Evolutionary conservation across 64 coral and sea anemone species (phyloP).

Genomic region (Dendronephthya gigantea): DNA sequence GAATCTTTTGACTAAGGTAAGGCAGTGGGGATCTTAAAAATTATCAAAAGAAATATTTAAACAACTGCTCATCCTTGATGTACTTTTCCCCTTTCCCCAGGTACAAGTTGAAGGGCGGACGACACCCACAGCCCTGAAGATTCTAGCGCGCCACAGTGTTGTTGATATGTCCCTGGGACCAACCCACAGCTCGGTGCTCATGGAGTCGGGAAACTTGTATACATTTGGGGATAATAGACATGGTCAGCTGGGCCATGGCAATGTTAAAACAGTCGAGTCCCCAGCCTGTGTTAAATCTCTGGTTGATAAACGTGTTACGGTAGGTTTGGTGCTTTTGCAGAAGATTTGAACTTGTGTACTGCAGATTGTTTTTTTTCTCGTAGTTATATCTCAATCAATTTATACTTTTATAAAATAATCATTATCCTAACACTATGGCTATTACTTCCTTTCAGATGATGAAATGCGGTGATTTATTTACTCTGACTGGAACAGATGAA

Average conservation of each 20-base stretch:
- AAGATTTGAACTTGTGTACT: too few relatives aligned
- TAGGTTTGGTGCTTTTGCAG: constrained; percentile 19
- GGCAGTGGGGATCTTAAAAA: too few relatives aligned
- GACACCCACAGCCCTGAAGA: constrained; percentile 79
- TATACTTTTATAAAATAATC: too few relatives aligned
- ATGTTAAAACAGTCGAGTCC: constrained; percentile 70
- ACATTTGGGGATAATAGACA: constrained; percentile 78
- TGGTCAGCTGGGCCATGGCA: constrained; percentile 73
- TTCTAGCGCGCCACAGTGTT: constrained; percentile 71
- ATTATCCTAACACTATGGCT: background rate
- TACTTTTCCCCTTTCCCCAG: background rate
- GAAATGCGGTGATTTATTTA: constrained; percentile 80
- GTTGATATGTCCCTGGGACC: constrained; percentile 73
- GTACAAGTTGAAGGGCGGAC: constrained; percentile 85
- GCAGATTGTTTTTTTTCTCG: too few relatives aligned
- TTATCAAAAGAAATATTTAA: too few relatives aligned
- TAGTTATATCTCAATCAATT: too few relatives aligned
- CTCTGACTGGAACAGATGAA: constrained; percentile 71
- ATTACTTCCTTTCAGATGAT: constrained; percentile 78
- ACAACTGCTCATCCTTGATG: too few relatives aligned
- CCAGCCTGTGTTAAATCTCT: constrained; percentile 71
- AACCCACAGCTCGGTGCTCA: constrained; percentile 73
- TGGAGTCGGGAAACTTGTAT: constrained; percentile 78
- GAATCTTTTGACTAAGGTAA: constrained; percentile 82
- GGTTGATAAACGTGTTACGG: constrained; percentile 56